Conservation (phyloP, 2,888 invertebrate genomes). For the Dryobotodes eremita region DNA sequence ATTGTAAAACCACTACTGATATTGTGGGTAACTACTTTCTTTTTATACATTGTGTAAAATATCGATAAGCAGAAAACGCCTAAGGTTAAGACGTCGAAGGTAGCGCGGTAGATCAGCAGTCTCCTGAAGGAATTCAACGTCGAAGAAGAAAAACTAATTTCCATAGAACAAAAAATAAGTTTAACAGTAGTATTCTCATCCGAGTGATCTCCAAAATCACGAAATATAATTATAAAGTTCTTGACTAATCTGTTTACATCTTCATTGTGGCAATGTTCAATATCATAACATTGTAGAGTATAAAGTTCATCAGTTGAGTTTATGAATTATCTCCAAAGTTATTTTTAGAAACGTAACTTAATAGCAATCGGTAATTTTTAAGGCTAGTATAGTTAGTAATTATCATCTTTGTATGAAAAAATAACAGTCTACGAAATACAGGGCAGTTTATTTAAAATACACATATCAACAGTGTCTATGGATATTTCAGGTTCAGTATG, state of each 20-base stretch:
- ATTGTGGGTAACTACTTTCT: neutral
- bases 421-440: neutral
- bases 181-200: neutral
- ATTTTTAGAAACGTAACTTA: neutral
- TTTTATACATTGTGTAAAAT: neutral
- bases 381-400: neutral
- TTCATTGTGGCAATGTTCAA: conserved; percentile 2
- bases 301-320: neutral
- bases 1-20: neutral
- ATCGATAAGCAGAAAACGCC: neutral
- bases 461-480: too few relatives aligned
- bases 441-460: conserved; percentile 35
- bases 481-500: too few relatives aligned
- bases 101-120: neutral
- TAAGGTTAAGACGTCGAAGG: neutral
- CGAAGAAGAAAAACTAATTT: neutral
- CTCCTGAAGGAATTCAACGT: neutral
- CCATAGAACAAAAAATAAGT: neutral
- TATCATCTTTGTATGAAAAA: neutral
- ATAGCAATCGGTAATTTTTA: neutral
- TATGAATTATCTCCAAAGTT: neutral
- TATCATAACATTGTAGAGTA: neutral
- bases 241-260: neutral
- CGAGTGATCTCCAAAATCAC: too few relatives aligned
- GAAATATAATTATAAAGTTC: too few relatives aligned